Conservation (phyloP, 2,888 invertebrate species). For the Cryptosula pallasiana region DNA sequence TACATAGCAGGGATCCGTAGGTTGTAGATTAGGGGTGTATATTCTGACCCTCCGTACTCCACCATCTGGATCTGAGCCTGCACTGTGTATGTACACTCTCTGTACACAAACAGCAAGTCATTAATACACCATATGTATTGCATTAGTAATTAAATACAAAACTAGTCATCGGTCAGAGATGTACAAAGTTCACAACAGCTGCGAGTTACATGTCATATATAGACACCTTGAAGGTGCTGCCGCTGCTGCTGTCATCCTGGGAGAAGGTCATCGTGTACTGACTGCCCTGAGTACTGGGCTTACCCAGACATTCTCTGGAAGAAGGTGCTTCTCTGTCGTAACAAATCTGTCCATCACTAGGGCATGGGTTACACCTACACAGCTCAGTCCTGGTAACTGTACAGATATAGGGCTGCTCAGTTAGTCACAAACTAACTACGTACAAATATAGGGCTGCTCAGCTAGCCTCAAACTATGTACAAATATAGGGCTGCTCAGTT, state of each 20-base stretch:
- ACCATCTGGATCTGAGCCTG: background rate
- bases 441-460: too few relatives aligned
- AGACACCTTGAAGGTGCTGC: background rate
- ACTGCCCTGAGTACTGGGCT: background rate
- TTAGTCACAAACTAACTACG: too few relatives aligned
- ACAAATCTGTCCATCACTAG: background rate
- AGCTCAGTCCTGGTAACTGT: background rate
- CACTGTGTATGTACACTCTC: background rate
- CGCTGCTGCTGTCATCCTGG: background rate
- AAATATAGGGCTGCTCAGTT: too few relatives aligned
- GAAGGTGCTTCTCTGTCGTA: background rate
- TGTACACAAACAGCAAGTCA: background rate
- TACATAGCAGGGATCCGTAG: background rate
- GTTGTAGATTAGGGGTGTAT: background rate
- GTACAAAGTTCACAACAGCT: too few relatives aligned
- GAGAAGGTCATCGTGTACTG: slow-evolving; percentile 18
- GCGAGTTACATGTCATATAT: too few relatives aligned
- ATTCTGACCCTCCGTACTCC: background rate
- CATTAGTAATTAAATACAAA: too few relatives aligned
- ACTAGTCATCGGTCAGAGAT: too few relatives aligned
- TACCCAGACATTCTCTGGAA: background rate
- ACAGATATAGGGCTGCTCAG: too few relatives aligned
- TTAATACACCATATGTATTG: too few relatives aligned
- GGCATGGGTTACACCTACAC: slow-evolving; percentile 16
- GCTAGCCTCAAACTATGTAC: too few relatives aligned